Evolutionary conservation across 2,797 vertebrate genomes (phyloP), one percentile per base, ranked within the genome.

Genomic region (Enteromius fasciolatus): DNA sequence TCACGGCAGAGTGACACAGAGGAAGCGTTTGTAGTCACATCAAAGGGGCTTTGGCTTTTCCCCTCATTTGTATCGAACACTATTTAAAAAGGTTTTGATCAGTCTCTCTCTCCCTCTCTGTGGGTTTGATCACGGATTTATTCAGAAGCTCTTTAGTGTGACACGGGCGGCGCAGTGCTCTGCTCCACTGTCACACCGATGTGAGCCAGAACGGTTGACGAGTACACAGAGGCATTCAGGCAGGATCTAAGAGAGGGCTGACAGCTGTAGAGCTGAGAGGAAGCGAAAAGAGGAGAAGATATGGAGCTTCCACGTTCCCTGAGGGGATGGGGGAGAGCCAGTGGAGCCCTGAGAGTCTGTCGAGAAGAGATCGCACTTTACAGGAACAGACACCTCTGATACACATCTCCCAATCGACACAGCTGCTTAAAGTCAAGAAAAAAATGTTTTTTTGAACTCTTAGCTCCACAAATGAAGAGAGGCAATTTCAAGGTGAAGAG

Each of bases 1-100:
- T 91, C 90, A 90, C 86, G 86, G 87, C 79, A 88, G 89, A 48
- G 83, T 87, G 87, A 88, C 89, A 89, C 73, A 75, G 86, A 84
- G 15, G 70, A 84, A 84, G 84, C 89, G 92, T 94, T 94, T 94
- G 94, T 94, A 94, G 92, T 92, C 90, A 92, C 93, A 93, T 95
- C 94, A 95, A 94, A 94, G 93, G 83, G 74, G 36, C 39, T 84
- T 80, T 80, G 57, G 81, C 85, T 75, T 69, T 76, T 75, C 84
- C 85, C 84, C 83, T 89, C 87, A 89, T 91, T 90, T 91, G 89
- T 90, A 89, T 89, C 85, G 85, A 91, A 91, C 90, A 89, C 89
- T 89, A 92, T 90, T 93, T 88, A 88, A 86, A 82, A 80, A 92
- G 90, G 89, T 92, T 94, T 92, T 92, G 92, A 94, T 94, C 93